Base-by-base conservation (phyloP, 2,113 vertebrate genomes). In the Galemys pyrenaicus region DNA sequence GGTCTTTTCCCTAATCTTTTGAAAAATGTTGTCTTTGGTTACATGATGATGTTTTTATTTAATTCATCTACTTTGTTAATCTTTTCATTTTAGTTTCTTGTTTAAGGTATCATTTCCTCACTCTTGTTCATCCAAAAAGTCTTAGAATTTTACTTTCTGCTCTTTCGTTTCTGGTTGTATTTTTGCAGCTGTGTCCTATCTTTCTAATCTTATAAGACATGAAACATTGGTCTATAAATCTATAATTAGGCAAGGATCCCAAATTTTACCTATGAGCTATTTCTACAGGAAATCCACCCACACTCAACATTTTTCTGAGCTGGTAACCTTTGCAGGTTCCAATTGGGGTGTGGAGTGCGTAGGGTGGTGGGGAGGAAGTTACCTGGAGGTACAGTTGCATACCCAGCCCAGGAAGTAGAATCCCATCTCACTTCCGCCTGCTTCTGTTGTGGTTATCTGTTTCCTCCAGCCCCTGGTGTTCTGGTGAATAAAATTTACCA, bases 401-500 rank as follows among this genome's bases (percentile, higher is more conserved):
- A 20, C 5, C 22, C 46, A 24, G 2, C 12, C 32, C 13, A 30
- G 39, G 56, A 81, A 8, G 12, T 62, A 4, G 17, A 67, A n/a
- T 71, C 20, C 41, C 32, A 67, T 37, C 22, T 56, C 54, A 56
- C 54, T 7, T 56, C 54, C 20, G 51, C 20, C 51, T 56, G 54
- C 54, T 56, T 56, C 41, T 62, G 32, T 19, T 15, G 20, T 64
- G 6, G 9, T 65, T 26, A 10, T 51, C 6, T 82, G 3, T 73
- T 95, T 80, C 3, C 49, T 32, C 28, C 7, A 83, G 3, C 28
- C 12, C 5, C 7, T 56, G 20, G 28, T 64, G 10, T 92, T 92
- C 46, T 92, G 56, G 9, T 30, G 62, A 78, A 32, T 94, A 85
- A 41, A 90, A 85, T 58, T 96, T 71, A 10, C 24, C 78, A 79